Conservation (phyloP, 30 jellyfish, hydroid and myxozoan genomes). For the Aurelia aurita region DNA sequence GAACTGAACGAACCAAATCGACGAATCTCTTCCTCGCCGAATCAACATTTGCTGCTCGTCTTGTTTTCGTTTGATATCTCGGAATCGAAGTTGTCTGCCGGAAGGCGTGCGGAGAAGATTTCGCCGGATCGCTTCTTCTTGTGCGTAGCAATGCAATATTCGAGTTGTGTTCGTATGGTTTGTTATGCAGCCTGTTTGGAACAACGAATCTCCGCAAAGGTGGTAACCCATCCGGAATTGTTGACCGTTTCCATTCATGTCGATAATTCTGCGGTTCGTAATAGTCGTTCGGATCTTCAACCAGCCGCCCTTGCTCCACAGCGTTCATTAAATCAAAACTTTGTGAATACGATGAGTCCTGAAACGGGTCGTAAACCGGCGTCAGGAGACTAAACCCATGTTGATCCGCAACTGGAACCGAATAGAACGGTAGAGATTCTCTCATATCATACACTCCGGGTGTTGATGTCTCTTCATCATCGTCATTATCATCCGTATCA, state of each 20-base stretch:
- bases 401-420: conserved; percentile 81
- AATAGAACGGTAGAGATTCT: conserved; percentile 70
- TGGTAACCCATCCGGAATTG: conserved; percentile 30
- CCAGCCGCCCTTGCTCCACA: conserved; percentile 43
- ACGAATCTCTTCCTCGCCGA: conserved; percentile 52
- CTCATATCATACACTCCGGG: conserved; percentile 53
- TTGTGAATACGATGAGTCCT: conserved; percentile 48
- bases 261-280: conserved; percentile 51
- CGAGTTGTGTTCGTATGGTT: neutral
- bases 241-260: conserved; percentile 52
- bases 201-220: neutral
- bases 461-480: conserved; percentile 42
- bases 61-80: conserved; percentile 3
- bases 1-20: conserved; percentile 41
- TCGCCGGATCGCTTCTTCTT: conserved; percentile 16
- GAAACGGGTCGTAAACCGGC: conserved; percentile 59
- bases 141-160: conserved; percentile 10
- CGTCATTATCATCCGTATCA: conserved; percentile 52
- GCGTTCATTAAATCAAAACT: conserved; percentile 59
- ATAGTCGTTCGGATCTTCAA: conserved; percentile 51
- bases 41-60: conserved; percentile 22
- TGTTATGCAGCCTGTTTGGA: neutral
- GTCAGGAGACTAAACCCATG: conserved; percentile 69
- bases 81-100: neutral
- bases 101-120: neutral